Base-by-base conservation (phyloP, 1,140 invertebrate genomes). In the Trichoplusia ni region DNA sequence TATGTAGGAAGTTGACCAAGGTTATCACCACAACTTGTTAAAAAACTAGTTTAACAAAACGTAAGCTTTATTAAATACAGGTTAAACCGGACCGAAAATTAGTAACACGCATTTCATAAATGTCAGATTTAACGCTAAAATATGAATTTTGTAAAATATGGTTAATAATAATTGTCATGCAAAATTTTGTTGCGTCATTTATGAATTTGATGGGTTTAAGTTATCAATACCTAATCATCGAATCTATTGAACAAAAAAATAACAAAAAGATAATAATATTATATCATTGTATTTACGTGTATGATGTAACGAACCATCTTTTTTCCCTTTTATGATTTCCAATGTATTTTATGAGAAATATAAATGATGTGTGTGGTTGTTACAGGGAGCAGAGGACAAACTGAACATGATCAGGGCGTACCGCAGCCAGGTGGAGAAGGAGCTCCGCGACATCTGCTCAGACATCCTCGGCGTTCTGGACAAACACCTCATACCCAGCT, bases 361-460 rank as follows among this genome's bases (percentile, higher is more conserved):
- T 6, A 25, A n/a, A 27, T 0, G 11, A 4, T 56, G 0, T 6
- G 16, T 46, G 3, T 16, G n/a, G 1, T 58, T 73, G 31, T 81
- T 82, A 7, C 81, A 95, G 90, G 95, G 95, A 14, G 95, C 95
- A 29, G 96, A 97, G 73, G 96, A 96, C 75, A 97, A 98, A 90
- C 91, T 98, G 78, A 96, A 96, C 86, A 97, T 98, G 96, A 97
- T 98, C 84, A 95, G 96, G 84, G 95, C 95, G 81, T 98, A 98
- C 92, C 93, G 97, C 90, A 95, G 96, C 91, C 96, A 97, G 92
- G 97, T 99, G 59, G 98, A 99, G 91, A 97, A 97, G 82, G 98
- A 99, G 92, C 93, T 99, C 71, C 94, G 95, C 85, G 96, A 98
- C 86, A 99, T 99, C 82, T 99, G 98, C 91, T 96, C 96, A 64